Conservation (phyloP, 2,888 invertebrate genomes). For the Xylota segnis region DNA sequence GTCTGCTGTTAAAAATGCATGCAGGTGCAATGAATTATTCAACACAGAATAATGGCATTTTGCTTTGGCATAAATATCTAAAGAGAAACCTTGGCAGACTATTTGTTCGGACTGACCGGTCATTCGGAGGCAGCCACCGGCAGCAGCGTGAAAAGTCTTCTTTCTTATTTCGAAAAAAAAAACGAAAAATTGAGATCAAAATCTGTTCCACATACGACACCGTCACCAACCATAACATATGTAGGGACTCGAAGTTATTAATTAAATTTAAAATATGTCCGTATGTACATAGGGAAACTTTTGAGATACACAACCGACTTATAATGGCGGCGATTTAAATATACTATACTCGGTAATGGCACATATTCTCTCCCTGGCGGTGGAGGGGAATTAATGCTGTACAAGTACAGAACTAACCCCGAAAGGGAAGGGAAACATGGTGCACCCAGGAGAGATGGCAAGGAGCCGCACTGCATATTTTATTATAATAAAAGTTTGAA, state of each 20-base stretch:
- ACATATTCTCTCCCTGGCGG: conserved; percentile 2
- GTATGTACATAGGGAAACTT: conserved; percentile 9
- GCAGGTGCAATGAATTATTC: conserved; percentile 75
- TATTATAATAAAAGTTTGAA: conserved; percentile 51
- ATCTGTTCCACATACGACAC: conserved; percentile 37
- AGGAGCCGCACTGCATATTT: conserved; percentile 39
- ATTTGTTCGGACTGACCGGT: conserved; percentile 59
- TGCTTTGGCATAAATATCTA: conserved; percentile 72
- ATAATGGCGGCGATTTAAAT: conserved; percentile 6
- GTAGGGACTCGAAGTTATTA: conserved; percentile 22
- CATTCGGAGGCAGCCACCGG: conserved; percentile 9
- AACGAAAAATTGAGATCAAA: conserved; percentile 1
- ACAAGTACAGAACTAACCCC: conserved; percentile 3
- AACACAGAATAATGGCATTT: conserved; percentile 74
- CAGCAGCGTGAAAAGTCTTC: conserved; percentile 28
- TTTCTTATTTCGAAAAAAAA: conserved; percentile 27
- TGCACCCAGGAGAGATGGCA: not conserved
- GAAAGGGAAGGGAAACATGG: conserved; percentile 1
- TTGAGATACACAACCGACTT: conserved; percentile 9
- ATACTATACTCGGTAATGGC: conserved; percentile 8
- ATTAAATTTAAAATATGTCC: conserved; percentile 43
- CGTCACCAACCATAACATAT: not conserved
- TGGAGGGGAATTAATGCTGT: conserved; percentile 9
- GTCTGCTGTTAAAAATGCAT: conserved; percentile 72
- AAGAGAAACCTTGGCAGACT: conserved; percentile 64